Evolutionary conservation across 2,888 invertebrate genomes (phyloP), one percentile per base, ranked within the genome.

Genomic region (Graphium colonna): DNA sequence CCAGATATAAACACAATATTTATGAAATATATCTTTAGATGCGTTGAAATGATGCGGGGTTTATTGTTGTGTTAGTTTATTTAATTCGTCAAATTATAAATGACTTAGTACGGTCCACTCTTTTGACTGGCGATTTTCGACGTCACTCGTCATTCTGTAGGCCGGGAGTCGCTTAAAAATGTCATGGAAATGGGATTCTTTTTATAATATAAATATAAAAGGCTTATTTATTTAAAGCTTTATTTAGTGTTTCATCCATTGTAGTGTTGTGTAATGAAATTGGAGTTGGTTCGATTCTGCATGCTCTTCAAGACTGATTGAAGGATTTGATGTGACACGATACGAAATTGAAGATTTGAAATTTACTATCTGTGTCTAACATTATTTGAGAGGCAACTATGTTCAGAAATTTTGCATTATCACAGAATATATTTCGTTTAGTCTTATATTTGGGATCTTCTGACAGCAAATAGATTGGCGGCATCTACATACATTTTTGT

Each of bases 201-300:
- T 36, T 4, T 12, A 16, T 39, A 1, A 28, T 60, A 65, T 67
- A 65, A 67, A 63, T 73, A 48, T 21, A 36, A 33, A 31, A 75
- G 71, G 76, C 75, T 75, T 74, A 63, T 64, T 67, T 57, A 52
- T 50, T n/a, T 28, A 45, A 48, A 63, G 59, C 65, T 71, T 68
- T 71, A 74, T 75, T 73, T 77, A 79, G 73, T 70, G 68, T 75
- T 64, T 77, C 77, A 77, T 84, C 83, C 82, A 82, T 77, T 83
- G 85, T 84, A 84, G 75, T 72, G 71, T 57, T 74, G 68, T 75
- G 72, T 73, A 77, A 71, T 74, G 73, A 75, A 71, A 73, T 53
- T 52, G 28, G 33, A 51, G 26, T 51, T 46, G 41, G 55, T 60
- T 52, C 53, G 52, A 43, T 49, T 33, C 33, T 46, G 17, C 16